phyloP scores from a whole-genome alignment of 2,888 invertebrate species.

The Leptinotarsa haldemani region DNA sequence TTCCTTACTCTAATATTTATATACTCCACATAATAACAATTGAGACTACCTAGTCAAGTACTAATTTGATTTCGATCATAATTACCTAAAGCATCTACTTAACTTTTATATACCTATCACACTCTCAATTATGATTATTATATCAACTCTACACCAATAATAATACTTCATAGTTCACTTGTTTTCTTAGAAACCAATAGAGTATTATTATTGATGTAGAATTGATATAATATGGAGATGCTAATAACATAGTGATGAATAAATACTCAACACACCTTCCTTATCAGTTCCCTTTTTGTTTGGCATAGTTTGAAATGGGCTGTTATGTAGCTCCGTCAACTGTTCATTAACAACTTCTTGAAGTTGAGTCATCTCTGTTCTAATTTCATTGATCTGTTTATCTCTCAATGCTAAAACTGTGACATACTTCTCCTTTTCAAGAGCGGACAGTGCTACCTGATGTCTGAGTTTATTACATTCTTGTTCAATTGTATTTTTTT shows the following conservation, averaged over 20 bases:
- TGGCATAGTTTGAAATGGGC: constrained; percentile 40
- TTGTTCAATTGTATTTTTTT: constrained; percentile 56
- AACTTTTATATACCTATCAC: too few species aligned
- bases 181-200: too few species aligned
- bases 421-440: constrained; percentile 64
- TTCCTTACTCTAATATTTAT: too few species aligned
- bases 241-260: not conserved
- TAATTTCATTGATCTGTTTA: constrained; percentile 63
- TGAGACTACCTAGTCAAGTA: too few species aligned
- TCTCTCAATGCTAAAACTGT: constrained; percentile 62
- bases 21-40: too few species aligned
- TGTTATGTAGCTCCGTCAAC: constrained; percentile 53
- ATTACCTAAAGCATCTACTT: too few species aligned
- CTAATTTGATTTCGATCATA: too few species aligned
- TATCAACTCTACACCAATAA: too few species aligned
- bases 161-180: too few species aligned
- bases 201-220: too few species aligned
- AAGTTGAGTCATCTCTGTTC: constrained; percentile 61
- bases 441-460: constrained; percentile 58
- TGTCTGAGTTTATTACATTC: constrained; percentile 57
- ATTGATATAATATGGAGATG: too few species aligned
- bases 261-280: constrained; percentile 21
- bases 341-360: constrained; percentile 64
- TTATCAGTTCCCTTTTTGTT: constrained; percentile 23
- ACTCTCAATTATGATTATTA: too few species aligned